Percentiles rank a stretch among this genome's conserved stretches.
Conservation (phyloP, 2,113 vertebrate species). For the Nyctereutes procyonoides region DNA sequence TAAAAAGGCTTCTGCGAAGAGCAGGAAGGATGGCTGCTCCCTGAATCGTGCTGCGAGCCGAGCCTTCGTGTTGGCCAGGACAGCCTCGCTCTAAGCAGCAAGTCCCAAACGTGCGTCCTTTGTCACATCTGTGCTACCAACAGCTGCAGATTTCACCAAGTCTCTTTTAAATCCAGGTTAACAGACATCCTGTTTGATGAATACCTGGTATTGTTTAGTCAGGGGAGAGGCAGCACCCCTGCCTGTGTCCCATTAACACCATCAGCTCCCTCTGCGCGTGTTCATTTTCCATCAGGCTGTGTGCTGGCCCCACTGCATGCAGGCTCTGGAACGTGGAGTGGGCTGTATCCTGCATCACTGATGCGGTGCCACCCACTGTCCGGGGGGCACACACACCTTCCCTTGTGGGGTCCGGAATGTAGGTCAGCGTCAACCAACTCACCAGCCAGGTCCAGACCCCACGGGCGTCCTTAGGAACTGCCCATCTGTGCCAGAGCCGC, state of each 20-base stretch:
- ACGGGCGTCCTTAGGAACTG: background rate
- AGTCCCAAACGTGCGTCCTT: background rate
- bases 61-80: background rate
- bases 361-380: background rate
- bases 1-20: background rate
- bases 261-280: background rate
- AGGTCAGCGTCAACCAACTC: rapidly evolving
- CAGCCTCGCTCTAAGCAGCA: background rate
- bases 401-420: rapidly evolving
- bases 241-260: background rate
- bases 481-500: background rate
- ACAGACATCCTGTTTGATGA: rapidly evolving
- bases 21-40: no score
- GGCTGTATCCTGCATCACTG: no score
- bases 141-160: background rate
- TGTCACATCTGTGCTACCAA: background rate
- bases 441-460: background rate
- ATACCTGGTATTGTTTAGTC: background rate
- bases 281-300: background rate
- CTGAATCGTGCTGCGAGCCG: background rate
- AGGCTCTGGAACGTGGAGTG: background rate
- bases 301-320: rapidly evolving
- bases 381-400: rapidly evolving
- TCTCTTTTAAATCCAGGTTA: no score
- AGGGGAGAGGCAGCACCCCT: background rate